Evolutionary conservation across 35 echinoderm and acorn worm species (phyloP), one percentile per base, ranked within the genome.

Genomic region (Diadema setosum): DNA sequence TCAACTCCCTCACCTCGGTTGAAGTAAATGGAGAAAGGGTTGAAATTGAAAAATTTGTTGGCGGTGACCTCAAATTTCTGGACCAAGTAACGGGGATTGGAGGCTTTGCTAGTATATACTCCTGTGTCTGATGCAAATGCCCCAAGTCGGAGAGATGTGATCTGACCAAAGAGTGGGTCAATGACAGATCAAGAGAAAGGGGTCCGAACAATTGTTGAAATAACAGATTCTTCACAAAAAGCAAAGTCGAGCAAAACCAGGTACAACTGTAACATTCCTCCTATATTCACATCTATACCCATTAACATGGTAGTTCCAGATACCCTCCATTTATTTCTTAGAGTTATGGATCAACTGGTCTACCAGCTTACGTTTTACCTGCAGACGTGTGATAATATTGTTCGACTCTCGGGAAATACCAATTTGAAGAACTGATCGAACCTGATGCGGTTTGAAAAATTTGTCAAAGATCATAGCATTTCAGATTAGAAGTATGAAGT

Each of bases 91-190:
- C 91, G 6, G 85, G 91, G 12, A 93, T 82, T 35, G 90, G 59
- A 24, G 83, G 82, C n/a, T 94, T 85, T 86, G 65, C 80, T 45
- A n/a, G 35, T 16, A 75, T 26, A 45, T 88, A 60, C 49, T 93
- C 85, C 21, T 88, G 91, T 80, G 56, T 87, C 12, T 94, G 87
- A 87, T 94, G 93, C 34, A 90, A 94, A 42, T 94, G 87, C 64
- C 75, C 87, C 42, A 94, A 73, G 39, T 4, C 7, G 25, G 87
- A 94, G 1, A n/a, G 81, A 9, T 31, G 21, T 42, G 92, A 94
- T 67, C 45, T 70, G 5, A 85, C 45, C 3, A 89, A 81, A 60
- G n/a, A 64, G 21, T 86, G 93, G 92, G n/a, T 90, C 92, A 5
- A 90, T 94, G 92, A 94, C 46, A 9, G 87, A 90, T 90, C 31